A percentile compares a stretch with the other conserved stretches of the same genome.
These are phyloP conservation scores for Silvanus unidentatus DNA, from an alignment of 2,888 invertebrate genomes.

Conservation along the genomic window DNA sequence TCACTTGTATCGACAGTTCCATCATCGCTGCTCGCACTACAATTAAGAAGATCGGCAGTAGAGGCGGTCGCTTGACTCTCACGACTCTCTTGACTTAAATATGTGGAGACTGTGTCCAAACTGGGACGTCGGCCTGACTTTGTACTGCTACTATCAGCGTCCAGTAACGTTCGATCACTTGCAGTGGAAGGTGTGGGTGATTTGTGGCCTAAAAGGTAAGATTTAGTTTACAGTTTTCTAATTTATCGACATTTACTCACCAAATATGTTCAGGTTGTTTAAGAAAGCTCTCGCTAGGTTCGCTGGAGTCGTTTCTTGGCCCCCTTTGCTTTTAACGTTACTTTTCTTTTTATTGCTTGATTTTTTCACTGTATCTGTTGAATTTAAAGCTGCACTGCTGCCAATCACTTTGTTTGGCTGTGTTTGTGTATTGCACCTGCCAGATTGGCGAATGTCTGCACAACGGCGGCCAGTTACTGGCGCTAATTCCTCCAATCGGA, in stretches of 20 bases:
- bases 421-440: slow-evolving; percentile 21
- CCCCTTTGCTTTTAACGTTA: slow-evolving; percentile 41
- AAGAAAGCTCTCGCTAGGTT: slow-evolving; percentile 72
- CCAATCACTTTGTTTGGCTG: slow-evolving; percentile 31
- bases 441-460: slow-evolving; percentile 35
- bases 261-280: slow-evolving; percentile 76
- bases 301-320: slow-evolving; percentile 50
- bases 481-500: slow-evolving; percentile 51
- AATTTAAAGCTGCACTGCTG: slow-evolving; percentile 34
- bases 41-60: slow-evolving; percentile 41
- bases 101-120: slow-evolving; percentile 83
- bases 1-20: slow-evolving; percentile 27
- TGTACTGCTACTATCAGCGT: slow-evolving; percentile 65
- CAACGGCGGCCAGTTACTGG: slow-evolving; percentile 40
- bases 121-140: slow-evolving; percentile 75
- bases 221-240: neutral
- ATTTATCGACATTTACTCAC: slow-evolving; percentile 41
- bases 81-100: slow-evolving; percentile 79
- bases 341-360: slow-evolving; percentile 43
- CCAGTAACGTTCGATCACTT: slow-evolving; percentile 46
- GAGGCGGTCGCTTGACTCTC: slow-evolving; percentile 51
- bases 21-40: slow-evolving; percentile 38
- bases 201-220: slow-evolving; percentile 48
- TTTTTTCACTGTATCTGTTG: slow-evolving; percentile 18
- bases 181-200: slow-evolving; percentile 34